Percentiles rank a stretch among this genome's conserved stretches.
Evolutionary conservation across 1,140 invertebrate genomes (phyloP).

Genomic region (Drosophila fuyamai): DNA sequence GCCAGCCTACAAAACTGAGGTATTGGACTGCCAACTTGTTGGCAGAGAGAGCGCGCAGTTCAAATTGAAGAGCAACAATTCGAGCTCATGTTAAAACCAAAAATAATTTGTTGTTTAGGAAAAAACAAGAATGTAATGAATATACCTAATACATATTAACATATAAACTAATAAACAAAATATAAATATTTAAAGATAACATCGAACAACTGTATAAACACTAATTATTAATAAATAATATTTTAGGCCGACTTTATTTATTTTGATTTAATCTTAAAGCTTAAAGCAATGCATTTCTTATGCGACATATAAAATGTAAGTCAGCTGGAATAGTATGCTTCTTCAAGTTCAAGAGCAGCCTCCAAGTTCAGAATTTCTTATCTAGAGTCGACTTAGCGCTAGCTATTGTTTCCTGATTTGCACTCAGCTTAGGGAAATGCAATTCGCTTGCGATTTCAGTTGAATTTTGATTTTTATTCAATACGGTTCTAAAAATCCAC

Average conservation of each 20-base stretch:
- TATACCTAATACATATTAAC: no score
- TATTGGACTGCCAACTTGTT: conserved; percentile 1
- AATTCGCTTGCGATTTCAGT: conserved; percentile 46
- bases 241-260: no score
- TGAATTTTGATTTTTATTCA: conserved; percentile 9
- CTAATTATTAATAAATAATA: no score
- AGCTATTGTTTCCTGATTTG: conserved; percentile 29
- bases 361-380: conserved; percentile 37
- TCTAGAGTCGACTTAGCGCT: conserved; percentile 13
- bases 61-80: neutral
- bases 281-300: neutral
- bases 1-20: conserved; percentile 1
- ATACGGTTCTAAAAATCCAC: neutral
- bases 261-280: no score
- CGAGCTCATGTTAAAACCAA: no score
- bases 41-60: neutral
- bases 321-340: neutral
- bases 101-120: no score
- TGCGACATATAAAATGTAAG: neutral
- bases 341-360: conserved; percentile 19
- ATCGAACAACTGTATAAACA: no score
- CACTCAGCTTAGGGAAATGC: conserved; percentile 14
- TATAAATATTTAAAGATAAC: no score
- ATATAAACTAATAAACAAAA: no score
- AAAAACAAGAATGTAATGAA: no score